These are phyloP conservation scores for human DNA, from an alignment of 2,113 vertebrate species.

Conservation along the genomic window GRCh38 chr3:94329001-94329500, in stretches of 20 bases:
- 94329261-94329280: conserved; percentile 20
- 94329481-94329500: too few species aligned
- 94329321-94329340: neutral
- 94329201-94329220: conserved; percentile 18
- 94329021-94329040: conserved; percentile 33
- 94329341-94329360: too few species aligned
- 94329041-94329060: neutral
- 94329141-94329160: conserved; percentile 19
- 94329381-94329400: too few species aligned
- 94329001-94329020: neutral
- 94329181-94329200: neutral
- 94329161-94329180: conserved; percentile 33
- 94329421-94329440: too few species aligned
- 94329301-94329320: neutral
- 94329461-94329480: too few species aligned
- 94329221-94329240: conserved; percentile 1
- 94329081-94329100: neutral
- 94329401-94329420: too few species aligned
- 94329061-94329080: conserved; percentile 13
- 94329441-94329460: too few species aligned
- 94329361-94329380: too few species aligned
- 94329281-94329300: neutral
- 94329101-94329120: neutral
- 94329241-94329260: neutral
- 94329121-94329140: neutral